phyloP scores from a whole-genome alignment of 2,888 invertebrate genomes.

The Adela reaumurella region DNA sequence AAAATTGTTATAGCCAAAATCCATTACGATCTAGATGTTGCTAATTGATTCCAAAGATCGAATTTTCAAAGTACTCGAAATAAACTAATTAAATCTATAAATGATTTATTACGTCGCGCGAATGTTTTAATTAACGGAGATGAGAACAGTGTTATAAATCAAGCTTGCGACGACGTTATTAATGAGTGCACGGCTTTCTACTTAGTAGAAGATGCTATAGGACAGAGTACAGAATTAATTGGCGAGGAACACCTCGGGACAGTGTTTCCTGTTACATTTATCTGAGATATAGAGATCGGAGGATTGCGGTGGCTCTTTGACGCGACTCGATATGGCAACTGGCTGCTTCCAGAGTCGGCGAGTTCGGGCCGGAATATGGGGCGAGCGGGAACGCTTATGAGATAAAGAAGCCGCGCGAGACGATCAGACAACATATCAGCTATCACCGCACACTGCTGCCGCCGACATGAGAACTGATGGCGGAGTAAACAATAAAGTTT shows the following conservation, averaged over 20 bases:
- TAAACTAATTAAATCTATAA: not conserved
- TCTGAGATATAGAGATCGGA: conserved; percentile 1
- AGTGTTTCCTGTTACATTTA: conserved; percentile 2
- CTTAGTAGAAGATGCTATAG: not conserved
- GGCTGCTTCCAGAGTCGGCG: not conserved
- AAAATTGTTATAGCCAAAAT: no score
- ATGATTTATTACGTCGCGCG: not conserved
- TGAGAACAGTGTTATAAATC: not conserved
- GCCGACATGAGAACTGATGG: no score
- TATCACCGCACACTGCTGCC: no score
- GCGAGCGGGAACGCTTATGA: not conserved
- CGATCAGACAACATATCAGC: no score
- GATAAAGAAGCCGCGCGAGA: no score
- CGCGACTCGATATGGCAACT: not conserved
- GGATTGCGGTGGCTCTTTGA: conserved; percentile 1
- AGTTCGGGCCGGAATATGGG: not conserved
- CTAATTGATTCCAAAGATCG: not conserved
- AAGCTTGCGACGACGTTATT: not conserved
- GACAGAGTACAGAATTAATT: not conserved
- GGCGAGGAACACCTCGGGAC: not conserved
- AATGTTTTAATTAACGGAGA: not conserved
- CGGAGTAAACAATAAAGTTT: no score
- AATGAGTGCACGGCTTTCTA: not conserved
- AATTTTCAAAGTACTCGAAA: not conserved
- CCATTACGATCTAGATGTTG: no score